These are phyloP conservation scores for Propsilocerus akamusi DNA, from an alignment of 1,140 invertebrate species.

Conservation along the genomic window DNA sequence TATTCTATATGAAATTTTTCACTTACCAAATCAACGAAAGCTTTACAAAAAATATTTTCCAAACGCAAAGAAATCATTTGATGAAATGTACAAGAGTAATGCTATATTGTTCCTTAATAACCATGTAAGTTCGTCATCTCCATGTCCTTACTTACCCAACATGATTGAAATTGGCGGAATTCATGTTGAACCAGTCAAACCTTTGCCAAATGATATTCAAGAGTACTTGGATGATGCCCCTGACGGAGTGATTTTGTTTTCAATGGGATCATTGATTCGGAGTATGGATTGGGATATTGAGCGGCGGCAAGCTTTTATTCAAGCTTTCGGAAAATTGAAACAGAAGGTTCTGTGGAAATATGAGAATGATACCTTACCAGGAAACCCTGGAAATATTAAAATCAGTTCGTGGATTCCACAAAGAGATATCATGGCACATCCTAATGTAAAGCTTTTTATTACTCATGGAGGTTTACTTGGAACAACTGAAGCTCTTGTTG, in stretches of 20 bases:
- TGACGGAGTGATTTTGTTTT: slow-evolving; percentile 40
- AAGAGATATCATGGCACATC: slow-evolving; percentile 45
- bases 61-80: slow-evolving; percentile 11
- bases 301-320: slow-evolving; percentile 28
- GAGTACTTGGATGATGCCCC: slow-evolving; percentile 31
- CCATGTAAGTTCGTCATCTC: slow-evolving; percentile 28
- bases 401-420: slow-evolving; percentile 48
- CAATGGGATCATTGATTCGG: slow-evolving; percentile 38
- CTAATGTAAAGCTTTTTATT: slow-evolving; percentile 45
- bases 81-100: slow-evolving; percentile 20
- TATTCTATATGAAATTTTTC: slow-evolving; percentile 3
- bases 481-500: slow-evolving; percentile 46
- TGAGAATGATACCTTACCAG: slow-evolving; percentile 31
- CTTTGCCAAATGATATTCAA: slow-evolving; percentile 25
- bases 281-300: slow-evolving; percentile 28
- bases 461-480: slow-evolving; percentile 52
- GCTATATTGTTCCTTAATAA: slow-evolving; percentile 32
- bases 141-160: slow-evolving; percentile 28
- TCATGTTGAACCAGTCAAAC: slow-evolving; percentile 23
- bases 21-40: slow-evolving; percentile 10
- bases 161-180: slow-evolving; percentile 37
- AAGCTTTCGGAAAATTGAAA: slow-evolving; percentile 31
- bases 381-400: slow-evolving; percentile 37
- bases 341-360: slow-evolving; percentile 47
- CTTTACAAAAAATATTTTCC: slow-evolving; percentile 14